phyloP scores from a whole-genome alignment of 2,797 vertebrate species.

The Diplodus sargus region DNA sequence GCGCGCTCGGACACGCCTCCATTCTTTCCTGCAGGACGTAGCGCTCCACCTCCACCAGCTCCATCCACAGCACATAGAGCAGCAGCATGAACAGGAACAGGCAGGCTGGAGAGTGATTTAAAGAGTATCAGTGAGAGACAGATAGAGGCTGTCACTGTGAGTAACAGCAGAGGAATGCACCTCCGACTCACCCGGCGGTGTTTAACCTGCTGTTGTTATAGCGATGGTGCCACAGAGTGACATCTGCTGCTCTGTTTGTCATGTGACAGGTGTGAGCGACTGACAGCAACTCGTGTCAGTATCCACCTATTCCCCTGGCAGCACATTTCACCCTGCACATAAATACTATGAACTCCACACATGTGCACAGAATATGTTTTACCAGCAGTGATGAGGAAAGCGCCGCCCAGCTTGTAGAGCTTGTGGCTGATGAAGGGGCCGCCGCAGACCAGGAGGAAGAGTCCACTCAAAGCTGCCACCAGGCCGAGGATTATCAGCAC shows the following conservation, averaged over 20 bases:
- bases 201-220: constrained; percentile 65
- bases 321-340: constrained; percentile 12
- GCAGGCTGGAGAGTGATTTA: constrained; percentile 74
- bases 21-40: constrained; percentile 89
- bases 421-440: constrained; percentile 87
- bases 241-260: constrained; percentile 56
- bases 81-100: constrained; percentile 85
- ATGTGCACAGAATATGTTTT: constrained; percentile 57
- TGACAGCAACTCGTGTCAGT: constrained; percentile 56
- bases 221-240: constrained; percentile 42
- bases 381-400: constrained; percentile 89
- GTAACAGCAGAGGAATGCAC: constrained; percentile 52
- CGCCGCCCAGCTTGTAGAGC: constrained; percentile 87
- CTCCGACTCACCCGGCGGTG: constrained; percentile 44
- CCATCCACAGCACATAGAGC: constrained; percentile 92
- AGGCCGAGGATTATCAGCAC: constrained; percentile 86
- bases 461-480: constrained; percentile 81
- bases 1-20: constrained; percentile 67
- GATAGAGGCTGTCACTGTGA: constrained; percentile 23
- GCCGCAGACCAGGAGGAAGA: constrained; percentile 88
- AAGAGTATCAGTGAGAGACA: constrained; percentile 22
- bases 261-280: constrained; percentile 68
- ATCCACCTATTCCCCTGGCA: constrained; percentile 12
- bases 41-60: constrained; percentile 86
- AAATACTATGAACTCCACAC: constrained; percentile 10